A percentile compares a stretch with the other conserved stretches of the same genome.
phyloP scores from a whole-genome alignment of 1,140 invertebrate species.

The Belonocnema kinseyi region DNA sequence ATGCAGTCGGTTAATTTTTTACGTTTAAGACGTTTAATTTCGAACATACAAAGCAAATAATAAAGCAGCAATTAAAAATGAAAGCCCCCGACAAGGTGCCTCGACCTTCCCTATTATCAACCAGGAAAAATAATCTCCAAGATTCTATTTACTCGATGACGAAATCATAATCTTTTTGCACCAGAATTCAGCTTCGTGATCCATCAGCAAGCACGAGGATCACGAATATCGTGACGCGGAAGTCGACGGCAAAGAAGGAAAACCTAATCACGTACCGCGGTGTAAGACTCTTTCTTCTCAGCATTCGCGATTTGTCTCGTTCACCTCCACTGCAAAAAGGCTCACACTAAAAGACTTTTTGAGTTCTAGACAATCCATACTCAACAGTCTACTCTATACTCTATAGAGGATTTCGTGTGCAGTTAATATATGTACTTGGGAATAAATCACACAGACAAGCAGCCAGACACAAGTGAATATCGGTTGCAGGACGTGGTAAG shows the following conservation, averaged over 20 bases:
- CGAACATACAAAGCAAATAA: too few species aligned
- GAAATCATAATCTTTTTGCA: slow-evolving; percentile 5
- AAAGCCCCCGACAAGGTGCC: neutral
- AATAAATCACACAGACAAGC: neutral
- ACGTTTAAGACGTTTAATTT: too few species aligned
- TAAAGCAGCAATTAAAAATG: neutral
- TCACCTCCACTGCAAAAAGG: neutral
- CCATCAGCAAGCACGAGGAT: slow-evolving; percentile 34
- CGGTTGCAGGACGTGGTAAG: slow-evolving; percentile 50
- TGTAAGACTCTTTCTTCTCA: neutral
- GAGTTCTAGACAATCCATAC: too few species aligned
- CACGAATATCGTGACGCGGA: slow-evolving; percentile 49
- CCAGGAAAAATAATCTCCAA: neutral
- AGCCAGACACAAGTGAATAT: slow-evolving; percentile 7
- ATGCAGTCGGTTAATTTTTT: too few species aligned
- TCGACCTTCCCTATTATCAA: slow-evolving; percentile 9
- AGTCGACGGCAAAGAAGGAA: neutral
- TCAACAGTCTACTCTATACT: too few species aligned
- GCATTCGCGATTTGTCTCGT: neutral
- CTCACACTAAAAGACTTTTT: neutral
- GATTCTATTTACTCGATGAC: slow-evolving; percentile 9
- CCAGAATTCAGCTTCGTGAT: slow-evolving; percentile 34
- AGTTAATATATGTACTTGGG: too few species aligned
- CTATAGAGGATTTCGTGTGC: too few species aligned
- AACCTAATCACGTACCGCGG: neutral